phyloP scores from a whole-genome alignment of 2,797 vertebrate species.

The Chaunax sp. region DNA sequence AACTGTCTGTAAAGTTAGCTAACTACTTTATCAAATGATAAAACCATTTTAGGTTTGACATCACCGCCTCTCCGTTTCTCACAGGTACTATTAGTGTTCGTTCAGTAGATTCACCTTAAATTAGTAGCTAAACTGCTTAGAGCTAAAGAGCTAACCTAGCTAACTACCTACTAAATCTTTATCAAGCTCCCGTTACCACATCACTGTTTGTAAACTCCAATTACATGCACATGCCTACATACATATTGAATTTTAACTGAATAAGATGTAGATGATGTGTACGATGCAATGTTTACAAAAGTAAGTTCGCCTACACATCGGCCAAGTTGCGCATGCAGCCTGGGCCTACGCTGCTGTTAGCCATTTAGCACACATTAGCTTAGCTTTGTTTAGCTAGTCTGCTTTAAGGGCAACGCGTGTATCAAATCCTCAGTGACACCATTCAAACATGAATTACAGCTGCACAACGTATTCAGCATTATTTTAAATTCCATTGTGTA shows the following conservation, averaged over 20 bases:
- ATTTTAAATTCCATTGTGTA: constrained; percentile 24
- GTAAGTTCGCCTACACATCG: constrained; percentile 16
- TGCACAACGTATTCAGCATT: fast-evolving
- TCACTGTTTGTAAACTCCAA: neutral
- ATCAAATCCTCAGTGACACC: too few relatives aligned
- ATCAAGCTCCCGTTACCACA: neutral
- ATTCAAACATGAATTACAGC: neutral
- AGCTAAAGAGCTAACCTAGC: constrained; percentile 25
- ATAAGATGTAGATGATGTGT: too few relatives aligned
- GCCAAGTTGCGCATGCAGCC: constrained; percentile 29
- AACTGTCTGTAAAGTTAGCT: neutral
- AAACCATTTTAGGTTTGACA: neutral
- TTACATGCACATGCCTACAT: too few relatives aligned
- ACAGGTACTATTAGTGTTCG: neutral
- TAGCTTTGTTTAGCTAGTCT: constrained; percentile 12
- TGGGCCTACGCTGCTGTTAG: constrained; percentile 26
- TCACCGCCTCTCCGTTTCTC: neutral
- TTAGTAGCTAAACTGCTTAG: neutral
- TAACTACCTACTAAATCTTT: neutral
- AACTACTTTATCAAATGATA: neutral
- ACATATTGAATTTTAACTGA: too few relatives aligned
- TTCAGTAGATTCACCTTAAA: neutral
- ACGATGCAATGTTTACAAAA: too few relatives aligned
- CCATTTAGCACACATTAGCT: constrained; percentile 35
- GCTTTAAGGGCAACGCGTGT: neutral